These are phyloP conservation scores for Danio albolineatus DNA, from an alignment of 2,797 vertebrate genomes.

Conservation along the genomic window DNA sequence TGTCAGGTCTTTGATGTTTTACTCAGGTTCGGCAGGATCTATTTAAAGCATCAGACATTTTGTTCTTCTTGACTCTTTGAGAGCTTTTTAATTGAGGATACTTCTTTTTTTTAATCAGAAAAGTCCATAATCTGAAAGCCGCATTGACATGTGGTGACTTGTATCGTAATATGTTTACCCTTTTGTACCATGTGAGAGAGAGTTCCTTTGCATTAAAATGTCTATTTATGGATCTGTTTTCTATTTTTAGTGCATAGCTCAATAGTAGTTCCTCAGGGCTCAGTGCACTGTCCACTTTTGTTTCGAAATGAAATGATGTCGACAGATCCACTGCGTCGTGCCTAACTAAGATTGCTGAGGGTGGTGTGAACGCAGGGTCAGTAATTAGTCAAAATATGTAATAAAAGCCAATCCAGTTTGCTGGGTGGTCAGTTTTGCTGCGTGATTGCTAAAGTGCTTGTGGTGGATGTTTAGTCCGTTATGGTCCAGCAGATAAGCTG, in stretches of 20 bases:
- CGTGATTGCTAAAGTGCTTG: neutral
- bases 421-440: neutral
- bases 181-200: conserved; percentile 4
- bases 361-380: neutral
- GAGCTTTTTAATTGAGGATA: neutral
- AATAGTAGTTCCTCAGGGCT: conserved; percentile 31
- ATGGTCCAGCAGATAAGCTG: too few relatives aligned
- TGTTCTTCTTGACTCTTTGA: neutral
- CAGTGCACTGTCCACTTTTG: conserved; percentile 22
- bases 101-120: neutral
- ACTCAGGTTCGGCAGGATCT: neutral
- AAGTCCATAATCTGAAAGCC: neutral
- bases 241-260: conserved; percentile 25
- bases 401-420: neutral
- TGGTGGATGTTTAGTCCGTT: neutral
- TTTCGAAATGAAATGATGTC: conserved; percentile 18
- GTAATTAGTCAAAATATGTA: neutral
- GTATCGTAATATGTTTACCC: neutral
- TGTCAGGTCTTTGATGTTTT: neutral
- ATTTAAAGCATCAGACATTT: neutral
- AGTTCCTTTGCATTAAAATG: conserved; percentile 32
- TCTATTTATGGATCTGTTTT: conserved; percentile 38
- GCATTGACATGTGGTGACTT: neutral
- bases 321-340: neutral
- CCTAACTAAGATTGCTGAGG: neutral